Evolutionary conservation across 2,113 vertebrate species (phyloP), one percentile per base, ranked within the genome.

Genomic region (Jaculus jaculus): DNA sequence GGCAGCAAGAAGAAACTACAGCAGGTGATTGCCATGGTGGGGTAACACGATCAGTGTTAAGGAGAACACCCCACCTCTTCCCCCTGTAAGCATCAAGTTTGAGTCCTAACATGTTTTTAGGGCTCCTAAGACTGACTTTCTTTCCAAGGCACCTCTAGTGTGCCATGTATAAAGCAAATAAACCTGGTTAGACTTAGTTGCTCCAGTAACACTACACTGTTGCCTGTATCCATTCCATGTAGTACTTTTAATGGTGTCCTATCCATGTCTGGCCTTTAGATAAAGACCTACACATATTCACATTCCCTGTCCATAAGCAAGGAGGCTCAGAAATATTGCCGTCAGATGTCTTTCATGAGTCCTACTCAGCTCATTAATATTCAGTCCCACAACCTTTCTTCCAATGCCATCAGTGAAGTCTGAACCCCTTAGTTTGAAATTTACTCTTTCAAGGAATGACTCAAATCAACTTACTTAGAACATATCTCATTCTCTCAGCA

Each of bases 301-400:
- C 7, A n/a, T 26, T 4, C 30, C 4, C 11, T 18, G 15, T 15
- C 42, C 2, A 32, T 58, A 32, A 30, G 26, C 72, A 47, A 0
- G 4, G 54, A 81, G 8, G 7, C 11, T n/a, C 75, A 85, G 58
- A 90, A 80, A 58, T 9, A 1, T 3, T 68, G 65, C 47, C n/a
- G 28, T 28, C 68, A 74, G 24, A 30, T 1, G 2, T 3, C 24
- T 18, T 61, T 74, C 24, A 2, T 2, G 8, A 20, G 37, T 21
- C 11, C 12, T 65, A n/a, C 66, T 54, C 39, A 51, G 63, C 42
- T 82, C n/a, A 18, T 9, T 39, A n/a, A 4, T 15, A n/a, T 13
- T 51, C 60, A 68, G 23, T 30, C 37, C 37, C 4, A 17, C 9
- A 12, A 16, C 5, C 15, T 28, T 30, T 42, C 51, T 51, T 89